phyloP scores from a whole-genome alignment of 2,888 invertebrate species.

The Tetragnatha montana region DNA sequence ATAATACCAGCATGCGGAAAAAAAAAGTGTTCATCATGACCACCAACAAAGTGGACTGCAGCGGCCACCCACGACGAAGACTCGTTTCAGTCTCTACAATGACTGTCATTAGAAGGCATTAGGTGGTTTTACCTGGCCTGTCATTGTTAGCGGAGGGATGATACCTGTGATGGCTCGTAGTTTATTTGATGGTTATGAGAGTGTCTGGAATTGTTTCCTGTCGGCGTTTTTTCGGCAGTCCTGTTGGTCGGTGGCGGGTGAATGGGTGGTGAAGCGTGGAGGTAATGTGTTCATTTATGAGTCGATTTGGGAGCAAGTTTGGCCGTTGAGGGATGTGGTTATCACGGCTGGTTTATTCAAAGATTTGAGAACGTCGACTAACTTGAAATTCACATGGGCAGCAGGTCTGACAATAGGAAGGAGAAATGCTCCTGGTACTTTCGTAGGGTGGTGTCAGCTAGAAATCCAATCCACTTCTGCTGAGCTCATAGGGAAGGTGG shows the following conservation, averaged over 20 bases:
- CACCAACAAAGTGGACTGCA: constrained; percentile 43
- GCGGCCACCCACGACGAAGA: constrained; percentile 49
- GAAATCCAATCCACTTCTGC: too few relatives aligned
- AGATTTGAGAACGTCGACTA: too few relatives aligned
- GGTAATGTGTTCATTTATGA: constrained; percentile 42
- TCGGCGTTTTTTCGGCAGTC: neutral
- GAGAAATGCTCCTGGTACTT: too few relatives aligned
- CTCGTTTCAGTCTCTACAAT: constrained; percentile 50
- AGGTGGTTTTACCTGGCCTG: constrained; percentile 56
- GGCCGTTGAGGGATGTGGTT: neutral
- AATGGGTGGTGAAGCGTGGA: constrained; percentile 36
- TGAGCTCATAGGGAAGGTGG: too few relatives aligned
- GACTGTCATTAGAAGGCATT: constrained; percentile 67
- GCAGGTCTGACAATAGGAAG: too few relatives aligned
- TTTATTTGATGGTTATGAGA: constrained; percentile 46
- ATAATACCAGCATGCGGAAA: neutral
- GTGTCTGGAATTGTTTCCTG: constrained; percentile 5
- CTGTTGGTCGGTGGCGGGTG: neutral
- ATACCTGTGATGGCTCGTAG: constrained; percentile 24
- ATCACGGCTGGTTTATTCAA: too few relatives aligned
- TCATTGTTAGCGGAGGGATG: constrained; percentile 44
- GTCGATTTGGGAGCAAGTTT: neutral
- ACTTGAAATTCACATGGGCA: too few relatives aligned
- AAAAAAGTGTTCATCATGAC: constrained; percentile 9
- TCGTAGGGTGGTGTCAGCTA: too few relatives aligned